Evolutionary conservation across 2,113 vertebrate genomes (phyloP).

Genomic region (Platanista minor): DNA sequence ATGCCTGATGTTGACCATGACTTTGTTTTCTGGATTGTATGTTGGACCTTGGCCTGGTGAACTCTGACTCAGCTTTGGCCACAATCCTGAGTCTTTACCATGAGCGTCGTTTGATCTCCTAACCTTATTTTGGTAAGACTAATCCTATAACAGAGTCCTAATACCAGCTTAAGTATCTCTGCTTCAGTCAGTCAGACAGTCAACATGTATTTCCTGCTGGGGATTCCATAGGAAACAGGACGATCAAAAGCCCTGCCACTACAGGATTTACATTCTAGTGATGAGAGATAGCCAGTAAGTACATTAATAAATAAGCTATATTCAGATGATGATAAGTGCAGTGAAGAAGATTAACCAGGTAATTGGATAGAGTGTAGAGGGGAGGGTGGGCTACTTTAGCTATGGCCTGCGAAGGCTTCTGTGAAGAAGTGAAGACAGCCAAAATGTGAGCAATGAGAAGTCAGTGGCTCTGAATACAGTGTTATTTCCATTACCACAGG

Average conservation of each 20-base stretch:
- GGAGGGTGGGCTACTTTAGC: not conserved
- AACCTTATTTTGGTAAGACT: not conserved
- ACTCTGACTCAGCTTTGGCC: not conserved
- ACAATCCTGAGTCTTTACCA: not conserved
- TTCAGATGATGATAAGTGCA: not conserved
- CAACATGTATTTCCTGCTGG: not conserved
- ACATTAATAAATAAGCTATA: not conserved
- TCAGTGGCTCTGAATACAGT: not conserved
- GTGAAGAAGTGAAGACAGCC: not conserved
- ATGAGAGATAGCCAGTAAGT: not conserved
- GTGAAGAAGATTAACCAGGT: slow-evolving; percentile 6
- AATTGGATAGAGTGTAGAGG: not conserved
- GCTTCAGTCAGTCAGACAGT: not conserved
- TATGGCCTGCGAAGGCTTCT: not conserved
- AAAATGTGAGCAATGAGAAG: not conserved
- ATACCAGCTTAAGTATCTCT: not conserved
- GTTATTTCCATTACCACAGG: not conserved
- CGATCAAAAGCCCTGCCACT: not conserved
- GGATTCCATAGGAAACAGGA: not conserved
- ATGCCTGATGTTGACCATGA: not conserved
- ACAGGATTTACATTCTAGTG: not conserved
- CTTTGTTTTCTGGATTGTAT: not conserved
- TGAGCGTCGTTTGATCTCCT: not conserved
- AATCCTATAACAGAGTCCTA: not conserved
- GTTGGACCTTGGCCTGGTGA: not conserved